Percentiles rank a stretch among this genome's conserved stretches.
These are phyloP conservation scores for Acropora yongei DNA, from an alignment of 64 coral and sea anemone genomes.

Conservation along the genomic window DNA sequence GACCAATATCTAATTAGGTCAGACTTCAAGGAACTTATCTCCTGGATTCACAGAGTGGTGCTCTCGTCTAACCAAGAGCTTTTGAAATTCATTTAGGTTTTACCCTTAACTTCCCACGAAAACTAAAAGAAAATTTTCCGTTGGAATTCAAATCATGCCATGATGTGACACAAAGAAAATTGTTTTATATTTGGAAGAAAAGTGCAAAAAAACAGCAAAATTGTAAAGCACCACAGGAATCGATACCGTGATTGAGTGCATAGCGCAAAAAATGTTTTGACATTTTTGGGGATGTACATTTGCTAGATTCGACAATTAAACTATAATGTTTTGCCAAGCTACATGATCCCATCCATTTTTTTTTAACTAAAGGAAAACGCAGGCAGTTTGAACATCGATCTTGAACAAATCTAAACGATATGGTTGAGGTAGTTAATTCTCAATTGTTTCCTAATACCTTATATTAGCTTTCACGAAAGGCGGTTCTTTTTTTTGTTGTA, in stretches of 20 bases:
- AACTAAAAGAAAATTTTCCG: neutral
- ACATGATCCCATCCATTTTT: too few relatives aligned
- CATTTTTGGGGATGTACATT: too few relatives aligned
- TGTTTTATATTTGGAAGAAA: neutral
- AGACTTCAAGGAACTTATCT: neutral
- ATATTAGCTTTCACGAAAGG: slow-evolving; percentile 10
- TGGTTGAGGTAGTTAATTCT: neutral
- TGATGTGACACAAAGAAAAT: neutral
- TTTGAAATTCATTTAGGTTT: neutral
- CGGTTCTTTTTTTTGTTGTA: neutral
- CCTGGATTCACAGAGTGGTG: neutral
- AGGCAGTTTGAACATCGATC: neutral
- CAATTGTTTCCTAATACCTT: neutral
- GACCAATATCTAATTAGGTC: neutral
- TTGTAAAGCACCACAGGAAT: too few relatives aligned
- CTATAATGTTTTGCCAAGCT: too few relatives aligned
- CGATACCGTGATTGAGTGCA: too few relatives aligned
- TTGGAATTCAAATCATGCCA: neutral
- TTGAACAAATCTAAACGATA: neutral
- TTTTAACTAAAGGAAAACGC: neutral
- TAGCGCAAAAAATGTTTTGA: too few relatives aligned
- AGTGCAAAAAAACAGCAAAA: too few relatives aligned
- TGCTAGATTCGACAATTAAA: too few relatives aligned
- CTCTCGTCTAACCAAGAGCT: neutral
- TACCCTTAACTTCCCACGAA: neutral